Evolutionary conservation across 2,113 vertebrate genomes (phyloP).

Genomic region (Ancistrus triradiatus): DNA sequence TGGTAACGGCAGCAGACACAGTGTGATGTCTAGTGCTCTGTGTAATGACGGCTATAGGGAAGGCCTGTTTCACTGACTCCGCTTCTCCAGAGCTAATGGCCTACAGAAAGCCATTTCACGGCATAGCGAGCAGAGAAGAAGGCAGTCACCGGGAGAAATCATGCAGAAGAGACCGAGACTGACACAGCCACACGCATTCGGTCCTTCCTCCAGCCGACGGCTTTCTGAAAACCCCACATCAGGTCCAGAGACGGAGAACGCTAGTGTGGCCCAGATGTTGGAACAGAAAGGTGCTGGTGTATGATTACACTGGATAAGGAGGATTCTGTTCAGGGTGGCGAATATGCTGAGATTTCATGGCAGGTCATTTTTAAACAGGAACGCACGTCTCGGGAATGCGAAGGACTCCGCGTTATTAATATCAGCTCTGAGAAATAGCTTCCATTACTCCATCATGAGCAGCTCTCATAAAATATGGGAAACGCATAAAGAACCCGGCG

Average conservation of each 20-base stretch:
- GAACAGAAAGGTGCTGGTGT: not conserved
- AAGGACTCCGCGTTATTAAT: slow-evolving; percentile 43
- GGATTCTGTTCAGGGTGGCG: not conserved
- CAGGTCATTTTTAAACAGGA: slow-evolving; percentile 42
- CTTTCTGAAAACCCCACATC: not conserved
- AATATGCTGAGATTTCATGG: slow-evolving; percentile 35
- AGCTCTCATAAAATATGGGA: slow-evolving; percentile 28
- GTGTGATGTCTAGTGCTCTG: slow-evolving; percentile 14
- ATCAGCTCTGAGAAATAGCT: slow-evolving; percentile 47
- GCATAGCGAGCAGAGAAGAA: slow-evolving; percentile 64
- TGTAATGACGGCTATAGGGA: slow-evolving; percentile 35
- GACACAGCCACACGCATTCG: slow-evolving; percentile 38
- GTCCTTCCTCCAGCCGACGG: no score
- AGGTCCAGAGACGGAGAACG: no score
- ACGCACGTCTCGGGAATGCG: slow-evolving; percentile 20
- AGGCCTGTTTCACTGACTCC: slow-evolving; percentile 23
- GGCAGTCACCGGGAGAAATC: slow-evolving; percentile 58
- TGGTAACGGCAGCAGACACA: not conserved
- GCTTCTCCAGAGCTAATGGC: slow-evolving; percentile 62
- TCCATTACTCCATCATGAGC: slow-evolving; percentile 41
- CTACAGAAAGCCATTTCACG: slow-evolving; percentile 75
- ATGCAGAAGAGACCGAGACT: slow-evolving; percentile 58
- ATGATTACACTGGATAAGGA: not conserved
- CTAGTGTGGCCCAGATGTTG: not conserved
- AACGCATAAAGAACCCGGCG: slow-evolving; percentile 4